Evolutionary conservation across 1,140 invertebrate species (phyloP), one percentile per base, ranked within the genome.

Genomic region (Manduca sexta): DNA sequence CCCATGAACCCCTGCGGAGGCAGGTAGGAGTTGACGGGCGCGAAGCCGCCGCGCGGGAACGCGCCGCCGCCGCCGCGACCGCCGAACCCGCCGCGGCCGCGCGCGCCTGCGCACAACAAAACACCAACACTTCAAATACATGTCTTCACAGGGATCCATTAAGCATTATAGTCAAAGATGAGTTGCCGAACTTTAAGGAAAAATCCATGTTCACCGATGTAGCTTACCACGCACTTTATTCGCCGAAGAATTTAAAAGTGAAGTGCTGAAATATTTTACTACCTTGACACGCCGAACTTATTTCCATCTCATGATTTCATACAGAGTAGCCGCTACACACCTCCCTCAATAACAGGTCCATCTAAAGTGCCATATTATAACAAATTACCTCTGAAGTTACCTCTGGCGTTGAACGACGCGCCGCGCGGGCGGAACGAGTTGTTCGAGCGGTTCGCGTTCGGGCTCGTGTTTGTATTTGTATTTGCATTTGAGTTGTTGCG

Each of bases 1-100:
- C 66, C 76, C 77, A 84, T 76, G 68, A 72, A 84, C n/a, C 56
- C 60, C 45, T 75, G 75, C 43, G 74, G 80, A 47, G 76, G 77
- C 67, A 81, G 66, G 74, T 81, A 79, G 29, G 59, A 59, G 67
- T 69, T 76, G 64, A 75, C 65, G 47, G 72, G 71, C 14, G 71
- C 70, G 74, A 72, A 80, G 16, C 77, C 79, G 42, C 80, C 80
- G 64, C 80, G 80, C 16, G 74, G 75, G 74, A 74, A 77, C 0
- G 74, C 43, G 31, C 72, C 77, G 54, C 74, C 72, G 52, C 77
- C 69, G 8, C 60, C 70, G 12, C 60, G 43, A 10, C 47, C 48
- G 12, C 47, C 69, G 66, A 71, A 77, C 0, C 75, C 77, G 26
- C 68, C 68, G 56, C 80, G 77, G 0, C 75, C 74, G 51, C 79